Evolutionary conservation across 2,113 vertebrate species (phyloP), one percentile per base, ranked within the genome.

Genomic region (Lepus europaeus): DNA sequence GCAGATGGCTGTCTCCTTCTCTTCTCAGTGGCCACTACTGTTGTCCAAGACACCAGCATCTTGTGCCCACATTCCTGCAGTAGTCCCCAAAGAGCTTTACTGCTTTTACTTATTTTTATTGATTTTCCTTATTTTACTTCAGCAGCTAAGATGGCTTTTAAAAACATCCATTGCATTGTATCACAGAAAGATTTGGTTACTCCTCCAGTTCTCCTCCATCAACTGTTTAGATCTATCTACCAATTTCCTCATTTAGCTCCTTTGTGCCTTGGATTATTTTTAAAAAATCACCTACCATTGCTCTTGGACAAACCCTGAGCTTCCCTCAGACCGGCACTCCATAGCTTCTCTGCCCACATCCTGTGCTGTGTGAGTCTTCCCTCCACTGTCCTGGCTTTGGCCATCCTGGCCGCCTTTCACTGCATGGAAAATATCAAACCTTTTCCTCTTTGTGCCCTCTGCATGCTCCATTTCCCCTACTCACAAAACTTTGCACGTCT

Each of bases 291-390:
- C 45, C 39, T 74, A 1, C 1, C 49, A 6, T 45, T 17, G 5
- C 27, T 61, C 64, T 78, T 27, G 74, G 2, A 39, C 16, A 64
- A 73, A 74, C 23, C 45, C 10, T 7, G 4, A 8, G 19, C n/a
- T 77, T 70, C 80, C 66, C 31, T 77, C 68, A 33, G 12, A 22
- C 59, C 45, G 31, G 2, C 33, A 45, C 20, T 7, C 39, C 9
- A 0, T n/a, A 51, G 13, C 7, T 17, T 61, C 88, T 53, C 90
- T 20, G 14, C 22, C 29, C 0, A 0, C n/a, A 31, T 61, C 25
- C 49, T 33, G 9, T 2, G 17, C 3, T 33, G 9, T 2, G 17
- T 3, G 1, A 39, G 29, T 29, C 33, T 45, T 39, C 9, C 9
- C 31, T 53, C 56, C 86, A 2, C 12, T 45, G 36, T 25, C 53